Conservation (phyloP, 2,888 invertebrate genomes). For the Nymphalis urticae region DNA sequence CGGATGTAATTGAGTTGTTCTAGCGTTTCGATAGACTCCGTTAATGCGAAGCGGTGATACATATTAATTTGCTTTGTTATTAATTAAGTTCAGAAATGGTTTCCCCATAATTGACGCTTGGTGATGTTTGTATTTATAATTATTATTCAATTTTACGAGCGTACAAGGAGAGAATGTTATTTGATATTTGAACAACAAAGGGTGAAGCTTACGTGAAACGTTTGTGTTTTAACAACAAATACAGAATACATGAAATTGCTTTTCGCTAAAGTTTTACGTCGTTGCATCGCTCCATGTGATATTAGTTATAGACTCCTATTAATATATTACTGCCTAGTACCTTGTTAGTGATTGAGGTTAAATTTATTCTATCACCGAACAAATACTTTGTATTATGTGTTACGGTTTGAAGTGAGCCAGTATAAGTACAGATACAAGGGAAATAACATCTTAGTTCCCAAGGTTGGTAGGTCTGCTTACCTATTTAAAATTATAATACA, state of each 20-base stretch:
- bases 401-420: no score
- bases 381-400: no score
- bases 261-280: neutral
- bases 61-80: conserved; percentile 46
- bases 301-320: no score
- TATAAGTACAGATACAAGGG: no score
- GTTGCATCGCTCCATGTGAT: neutral
- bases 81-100: conserved; percentile 42
- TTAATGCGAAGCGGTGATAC: conserved; percentile 43
- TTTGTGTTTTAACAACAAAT: conserved; percentile 18
- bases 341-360: no score
- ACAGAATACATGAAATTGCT: conserved; percentile 3
- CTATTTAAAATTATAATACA: no score
- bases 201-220: conserved; percentile 22
- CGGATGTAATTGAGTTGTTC: conserved; percentile 40
- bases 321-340: no score
- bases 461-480: no score
- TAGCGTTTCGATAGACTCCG: conserved; percentile 41
- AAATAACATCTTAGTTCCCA: no score
- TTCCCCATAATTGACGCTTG: conserved; percentile 36
- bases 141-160: conserved; percentile 37
- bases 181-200: conserved; percentile 23
- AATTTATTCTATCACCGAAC: no score
- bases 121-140: conserved; percentile 38
- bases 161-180: conserved; percentile 11